A percentile compares a stretch with the other conserved stretches of the same genome.
phyloP scores from a whole-genome alignment of 1,140 invertebrate genomes.

The Scaptodrosophila lebanonensis region DNA sequence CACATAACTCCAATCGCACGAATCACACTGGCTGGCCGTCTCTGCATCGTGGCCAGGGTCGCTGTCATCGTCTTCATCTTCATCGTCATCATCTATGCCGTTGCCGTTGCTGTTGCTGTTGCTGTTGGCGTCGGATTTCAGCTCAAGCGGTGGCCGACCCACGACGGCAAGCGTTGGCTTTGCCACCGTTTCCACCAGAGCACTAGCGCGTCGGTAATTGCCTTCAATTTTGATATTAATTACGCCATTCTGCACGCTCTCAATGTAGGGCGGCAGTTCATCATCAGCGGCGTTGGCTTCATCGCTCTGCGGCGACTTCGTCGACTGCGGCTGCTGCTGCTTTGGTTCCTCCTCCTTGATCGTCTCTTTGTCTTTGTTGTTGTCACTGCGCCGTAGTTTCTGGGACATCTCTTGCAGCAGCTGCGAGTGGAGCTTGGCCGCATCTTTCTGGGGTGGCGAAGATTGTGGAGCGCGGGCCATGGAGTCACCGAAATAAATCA shows the following conservation, averaged over 20 bases:
- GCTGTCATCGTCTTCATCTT: constrained; percentile 57
- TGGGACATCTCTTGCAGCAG: constrained; percentile 66
- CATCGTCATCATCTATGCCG: constrained; percentile 65
- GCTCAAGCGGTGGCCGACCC: constrained; percentile 35
- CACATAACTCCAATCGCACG: constrained; percentile 85
- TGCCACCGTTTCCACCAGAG: constrained; percentile 79
- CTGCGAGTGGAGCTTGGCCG: constrained; percentile 50
- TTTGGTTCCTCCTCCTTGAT: background rate
- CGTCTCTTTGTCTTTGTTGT: background rate
- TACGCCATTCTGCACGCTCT: constrained; percentile 79
- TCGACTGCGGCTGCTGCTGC: constrained; percentile 7
- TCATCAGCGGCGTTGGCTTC: too few species aligned
- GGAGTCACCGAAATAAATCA: constrained; percentile 84
- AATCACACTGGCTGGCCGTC: constrained; percentile 63
- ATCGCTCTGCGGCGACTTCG: background rate
- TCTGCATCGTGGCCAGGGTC: constrained; percentile 69
- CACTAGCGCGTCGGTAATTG: constrained; percentile 81
- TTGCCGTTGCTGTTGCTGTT: constrained; percentile 44
- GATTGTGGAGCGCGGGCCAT: constrained; percentile 77
- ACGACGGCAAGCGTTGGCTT: constrained; percentile 64
- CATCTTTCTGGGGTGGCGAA: constrained; percentile 20
- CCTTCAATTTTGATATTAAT: constrained; percentile 82
- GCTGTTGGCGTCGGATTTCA: constrained; percentile 79
- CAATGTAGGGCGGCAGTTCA: constrained; percentile 77
- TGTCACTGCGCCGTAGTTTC: constrained; percentile 43